Evolutionary conservation across 2,888 invertebrate species (phyloP), one percentile per base, ranked within the genome.

Genomic region (Serripes groenlandicus): DNA sequence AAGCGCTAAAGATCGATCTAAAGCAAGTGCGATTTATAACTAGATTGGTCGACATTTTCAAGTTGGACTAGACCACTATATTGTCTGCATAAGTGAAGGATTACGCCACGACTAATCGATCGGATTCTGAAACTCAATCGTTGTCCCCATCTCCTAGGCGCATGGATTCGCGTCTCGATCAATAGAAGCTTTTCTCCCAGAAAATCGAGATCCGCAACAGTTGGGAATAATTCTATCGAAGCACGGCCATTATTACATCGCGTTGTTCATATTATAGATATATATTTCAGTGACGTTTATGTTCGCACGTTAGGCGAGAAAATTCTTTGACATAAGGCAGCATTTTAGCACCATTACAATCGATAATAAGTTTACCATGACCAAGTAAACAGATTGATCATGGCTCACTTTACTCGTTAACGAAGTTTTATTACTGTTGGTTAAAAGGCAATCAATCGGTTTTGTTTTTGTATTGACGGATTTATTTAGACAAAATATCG

Each of bases 131-230:
- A 74, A 74, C 62, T 62, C 74, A 64, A 74, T 74, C 71, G 56
- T 21, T 42, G 32, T 18, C 42, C 26, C 32, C 56, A 72, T 78
- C 78, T 75, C 72, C 68, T 49, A 58, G 66, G 75, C 66, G 75
- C 78, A 71, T 75, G 78, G 42, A 56, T 58, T 75, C 75, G 28
- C 34, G 68, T 81, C 77, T 26, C 37, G 76, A 83, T 83, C 83
- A 42, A 83, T 83, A 78, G 26, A 69, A 35, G 75, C 83, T 79
- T 60, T 66, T 42, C 66, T 66, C 37, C 42, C 23, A 66, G 56
- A 66, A 71, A 75, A 73, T n/a, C 68, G 60, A 62, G 26, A 73
- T 66, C 71, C 21, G 82, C 82, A 82, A 82, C 82, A 82, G 78
- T 71, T 58, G 69, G 54, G 72, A 81, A 75, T 49, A 66, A 37